Evolutionary conservation across 2,113 vertebrate genomes (phyloP).

Genomic region (Manacus vitellinus): DNA sequence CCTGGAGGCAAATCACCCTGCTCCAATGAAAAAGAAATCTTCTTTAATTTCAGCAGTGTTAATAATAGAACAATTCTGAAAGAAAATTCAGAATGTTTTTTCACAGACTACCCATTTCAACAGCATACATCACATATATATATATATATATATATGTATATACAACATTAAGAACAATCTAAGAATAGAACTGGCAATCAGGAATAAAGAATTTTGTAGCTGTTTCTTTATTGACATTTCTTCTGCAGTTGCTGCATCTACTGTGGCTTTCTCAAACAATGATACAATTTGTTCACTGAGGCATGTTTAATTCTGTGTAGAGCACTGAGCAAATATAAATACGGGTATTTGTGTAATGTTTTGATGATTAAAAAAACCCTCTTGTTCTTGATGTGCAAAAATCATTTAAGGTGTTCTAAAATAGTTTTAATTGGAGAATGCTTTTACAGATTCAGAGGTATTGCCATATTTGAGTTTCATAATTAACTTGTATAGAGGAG

Average conservation of each 20-base stretch:
- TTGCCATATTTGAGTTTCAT: conserved; percentile 52
- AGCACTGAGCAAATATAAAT: background rate
- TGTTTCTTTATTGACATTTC: background rate
- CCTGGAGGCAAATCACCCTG: background rate
- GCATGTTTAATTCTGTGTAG: background rate
- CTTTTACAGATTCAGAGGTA: conserved; percentile 48
- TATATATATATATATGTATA: too few relatives aligned
- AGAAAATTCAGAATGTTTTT: background rate
- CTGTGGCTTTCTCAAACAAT: background rate
- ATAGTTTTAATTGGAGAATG: conserved; percentile 61
- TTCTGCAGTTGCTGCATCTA: background rate
- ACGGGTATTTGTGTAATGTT: background rate
- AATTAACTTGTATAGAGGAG: conserved; percentile 60
- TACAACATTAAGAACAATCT: background rate
- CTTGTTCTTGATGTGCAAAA: conserved; percentile 5
- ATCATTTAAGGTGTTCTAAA: background rate
- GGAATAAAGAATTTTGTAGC: background rate
- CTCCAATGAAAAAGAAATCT: background rate
- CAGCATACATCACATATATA: background rate
- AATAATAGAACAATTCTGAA: background rate
- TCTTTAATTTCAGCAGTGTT: background rate
- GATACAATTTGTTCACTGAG: background rate
- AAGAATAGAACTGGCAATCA: background rate
- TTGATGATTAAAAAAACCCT: background rate
- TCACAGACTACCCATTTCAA: background rate